Base-by-base conservation (phyloP, 2,888 invertebrate species). In the Amphipoea oculea region DNA sequence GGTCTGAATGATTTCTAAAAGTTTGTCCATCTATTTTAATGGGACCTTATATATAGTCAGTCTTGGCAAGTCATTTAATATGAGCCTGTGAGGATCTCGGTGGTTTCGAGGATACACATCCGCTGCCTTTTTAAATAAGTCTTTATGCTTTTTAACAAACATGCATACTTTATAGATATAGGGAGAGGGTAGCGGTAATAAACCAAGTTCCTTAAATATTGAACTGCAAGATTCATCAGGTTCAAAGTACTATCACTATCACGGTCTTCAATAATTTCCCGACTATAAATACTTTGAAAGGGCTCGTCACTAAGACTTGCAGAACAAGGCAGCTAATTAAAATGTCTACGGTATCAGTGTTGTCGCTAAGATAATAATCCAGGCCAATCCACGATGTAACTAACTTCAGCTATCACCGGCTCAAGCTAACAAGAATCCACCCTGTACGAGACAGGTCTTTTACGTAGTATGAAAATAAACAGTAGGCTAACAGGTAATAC, bases 331-430 rank as follows among this genome's bases (percentile, higher is more conserved):
- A 71, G 78, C 78, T 84, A 78, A 87, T 84, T 87, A 78, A 82
- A 87, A 80, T 63, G 54, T 83, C 76, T 78, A 76, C 81, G 65
- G 79, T 80, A 83, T 86, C 85, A 78, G 84, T 81, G 81, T 77
- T 73, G 79, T 81, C 79, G 65, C 83, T 88, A 86, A 90, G 86
- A 82, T 78, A 82, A 84, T 90, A 88, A 90, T 89, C 87, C 86
- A 67, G 75, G 71, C 69, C 81, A 85, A 88, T 89, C 83, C 74
- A 51, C 36, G 67, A 54, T 73, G 78, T 78, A 82, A 78, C 75
- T 76, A 79, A 88, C 76, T 90, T 86, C 76, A 75, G 78, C 81
- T 88, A 82, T 86, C 73, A 81, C 69, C 45, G 77, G 72, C 73
- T 79, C 42, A 60, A 57, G 57, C 65, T 76, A 54, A 81, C 78